Percentiles rank a stretch among this genome's conserved stretches.
Evolutionary conservation across 1,140 invertebrate species (phyloP).

Genomic region (Drosophila obscura): DNA sequence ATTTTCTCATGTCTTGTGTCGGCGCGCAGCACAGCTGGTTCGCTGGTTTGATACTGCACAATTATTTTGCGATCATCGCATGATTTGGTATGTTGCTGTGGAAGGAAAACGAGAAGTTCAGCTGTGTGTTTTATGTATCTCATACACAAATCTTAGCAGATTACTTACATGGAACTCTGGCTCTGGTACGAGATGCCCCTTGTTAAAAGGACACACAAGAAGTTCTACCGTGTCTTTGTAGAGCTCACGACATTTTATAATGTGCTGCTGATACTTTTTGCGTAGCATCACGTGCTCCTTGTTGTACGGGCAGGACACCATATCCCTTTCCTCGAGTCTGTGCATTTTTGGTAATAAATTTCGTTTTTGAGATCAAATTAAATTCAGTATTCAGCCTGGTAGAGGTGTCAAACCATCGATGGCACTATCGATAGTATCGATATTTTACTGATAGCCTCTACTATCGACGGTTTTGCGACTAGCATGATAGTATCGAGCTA

Average conservation of each 20-base stretch:
- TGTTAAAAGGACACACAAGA: conserved; percentile 69
- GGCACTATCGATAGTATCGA: no score
- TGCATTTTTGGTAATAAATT: conserved; percentile 19
- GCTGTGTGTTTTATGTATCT: background rate
- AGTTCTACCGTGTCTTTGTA: conserved; percentile 63
- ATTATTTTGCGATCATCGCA: conserved; percentile 72
- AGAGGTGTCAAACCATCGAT: no score
- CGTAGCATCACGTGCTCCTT: conserved; percentile 65
- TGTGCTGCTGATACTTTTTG: conserved; percentile 64
- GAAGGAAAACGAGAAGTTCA: background rate
- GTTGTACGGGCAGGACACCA: conserved; percentile 69
- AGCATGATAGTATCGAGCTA: no score
- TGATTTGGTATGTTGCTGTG: conserved; percentile 52
- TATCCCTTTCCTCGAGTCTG: conserved; percentile 40
- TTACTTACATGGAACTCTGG: conserved; percentile 61
- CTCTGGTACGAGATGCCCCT: conserved; percentile 57
- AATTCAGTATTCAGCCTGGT: background rate
- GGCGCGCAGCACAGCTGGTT: conserved; percentile 29
- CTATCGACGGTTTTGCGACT: no score
- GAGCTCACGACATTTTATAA: conserved; percentile 57
- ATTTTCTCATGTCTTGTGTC: conserved; percentile 61
- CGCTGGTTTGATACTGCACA: conserved; percentile 55
- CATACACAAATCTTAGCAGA: background rate
- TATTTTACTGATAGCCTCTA: no score
- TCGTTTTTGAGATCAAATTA: background rate